phyloP scores from a whole-genome alignment of 2,888 invertebrate species.

The Frankliniella intonsa region DNA sequence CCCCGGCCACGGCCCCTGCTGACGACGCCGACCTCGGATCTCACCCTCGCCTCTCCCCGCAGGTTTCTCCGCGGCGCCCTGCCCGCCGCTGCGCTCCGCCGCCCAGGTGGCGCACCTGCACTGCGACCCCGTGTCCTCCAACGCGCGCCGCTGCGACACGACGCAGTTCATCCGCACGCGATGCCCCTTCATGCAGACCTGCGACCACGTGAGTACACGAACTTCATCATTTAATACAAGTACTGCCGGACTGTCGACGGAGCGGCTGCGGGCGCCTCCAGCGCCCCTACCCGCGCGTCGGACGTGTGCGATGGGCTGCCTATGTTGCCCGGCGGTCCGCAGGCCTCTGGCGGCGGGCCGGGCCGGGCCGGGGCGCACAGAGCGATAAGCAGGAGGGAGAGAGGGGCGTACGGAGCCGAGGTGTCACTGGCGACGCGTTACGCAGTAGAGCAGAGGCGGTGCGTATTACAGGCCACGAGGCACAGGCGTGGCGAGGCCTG shows the following conservation, averaged over 20 bases:
- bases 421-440: no score
- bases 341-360: not conserved
- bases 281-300: not conserved
- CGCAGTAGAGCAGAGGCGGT: no score
- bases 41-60: not conserved
- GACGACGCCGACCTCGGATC: not conserved
- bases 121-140: slow-evolving; percentile 48
- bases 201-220: slow-evolving; percentile 44
- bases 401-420: no score
- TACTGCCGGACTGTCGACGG: no score
- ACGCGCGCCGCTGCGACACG: slow-evolving; percentile 47
- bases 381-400: no score
- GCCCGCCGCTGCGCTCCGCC: slow-evolving; percentile 42
- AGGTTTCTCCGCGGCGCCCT: slow-evolving; percentile 41
- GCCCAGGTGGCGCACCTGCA: slow-evolving; percentile 45
- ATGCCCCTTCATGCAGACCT: slow-evolving; percentile 49
- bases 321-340: not conserved
- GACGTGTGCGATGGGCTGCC: not conserved
- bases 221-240: no score
- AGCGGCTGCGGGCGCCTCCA: no score
- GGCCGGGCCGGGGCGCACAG: no score
- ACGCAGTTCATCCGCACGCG: slow-evolving; percentile 44
- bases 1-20: not conserved
- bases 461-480: no score
- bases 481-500: no score